Evolutionary conservation across 2,113 vertebrate genomes (phyloP).

Genomic region (Python bivittatus): DNA sequence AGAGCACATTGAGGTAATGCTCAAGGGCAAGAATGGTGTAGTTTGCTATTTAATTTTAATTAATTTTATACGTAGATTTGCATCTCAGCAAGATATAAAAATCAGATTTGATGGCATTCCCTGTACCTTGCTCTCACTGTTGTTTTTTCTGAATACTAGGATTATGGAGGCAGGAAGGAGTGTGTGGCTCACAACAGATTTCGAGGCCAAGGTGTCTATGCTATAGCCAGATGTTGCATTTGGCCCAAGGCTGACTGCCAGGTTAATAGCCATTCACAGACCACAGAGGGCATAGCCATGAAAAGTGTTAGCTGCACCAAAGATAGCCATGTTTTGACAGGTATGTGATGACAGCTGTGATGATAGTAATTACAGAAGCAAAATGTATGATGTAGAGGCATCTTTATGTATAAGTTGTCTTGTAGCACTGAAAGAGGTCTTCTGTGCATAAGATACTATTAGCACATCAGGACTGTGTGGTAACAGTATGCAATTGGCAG

Average conservation of each 20-base stretch:
- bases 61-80: neutral
- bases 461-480: neutral
- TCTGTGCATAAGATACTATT: neutral
- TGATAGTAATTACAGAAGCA: neutral
- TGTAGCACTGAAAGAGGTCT: neutral
- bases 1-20: slow-evolving; percentile 77
- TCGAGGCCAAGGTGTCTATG: slow-evolving; percentile 72
- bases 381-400: neutral
- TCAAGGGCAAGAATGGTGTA: neutral
- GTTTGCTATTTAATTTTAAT: neutral
- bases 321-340: slow-evolving; percentile 74
- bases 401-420: neutral
- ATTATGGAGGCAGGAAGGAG: slow-evolving; percentile 61
- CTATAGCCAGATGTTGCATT: slow-evolving; percentile 84
- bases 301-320: slow-evolving; percentile 63
- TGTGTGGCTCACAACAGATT: slow-evolving; percentile 74
- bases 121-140: neutral
- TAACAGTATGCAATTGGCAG: neutral
- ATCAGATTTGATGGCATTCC: neutral
- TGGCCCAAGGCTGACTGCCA: slow-evolving; percentile 70
- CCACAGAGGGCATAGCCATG: neutral
- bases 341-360: slow-evolving; percentile 55
- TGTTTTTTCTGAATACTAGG: slow-evolving; percentile 56
- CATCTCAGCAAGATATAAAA: neutral
- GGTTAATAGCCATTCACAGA: slow-evolving; percentile 37